phyloP scores from a whole-genome alignment of 2,888 invertebrate species.

The Chironomus riparius region DNA sequence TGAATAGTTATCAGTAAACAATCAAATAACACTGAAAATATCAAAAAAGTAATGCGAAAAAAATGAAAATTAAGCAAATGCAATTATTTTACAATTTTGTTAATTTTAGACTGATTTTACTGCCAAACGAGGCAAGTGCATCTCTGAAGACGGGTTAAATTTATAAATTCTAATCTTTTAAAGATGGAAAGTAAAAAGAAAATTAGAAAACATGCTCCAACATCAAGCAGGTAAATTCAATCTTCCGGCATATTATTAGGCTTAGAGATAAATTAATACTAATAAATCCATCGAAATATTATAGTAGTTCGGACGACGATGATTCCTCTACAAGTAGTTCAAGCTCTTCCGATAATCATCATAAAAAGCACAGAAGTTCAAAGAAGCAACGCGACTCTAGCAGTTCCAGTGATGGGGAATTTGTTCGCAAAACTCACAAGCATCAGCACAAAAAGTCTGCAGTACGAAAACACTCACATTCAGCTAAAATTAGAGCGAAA shows the following conservation, averaged over 20 bases:
- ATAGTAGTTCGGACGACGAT: neutral
- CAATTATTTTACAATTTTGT: neutral
- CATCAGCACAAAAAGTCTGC: slow-evolving; percentile 15
- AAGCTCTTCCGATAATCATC: neutral
- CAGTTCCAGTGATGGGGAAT: slow-evolving; percentile 1
- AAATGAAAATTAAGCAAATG: neutral
- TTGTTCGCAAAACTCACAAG: neutral
- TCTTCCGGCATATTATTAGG: neutral
- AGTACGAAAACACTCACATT: slow-evolving; percentile 3
- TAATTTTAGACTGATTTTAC: slow-evolving; percentile 2
- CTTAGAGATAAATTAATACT: neutral
- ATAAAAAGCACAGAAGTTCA: neutral
- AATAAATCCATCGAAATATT: neutral
- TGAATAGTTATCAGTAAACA: neutral
- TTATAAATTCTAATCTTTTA: neutral
- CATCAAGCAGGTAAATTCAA: neutral
- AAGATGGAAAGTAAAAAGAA: slow-evolving; percentile 13
- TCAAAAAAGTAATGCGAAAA: neutral
- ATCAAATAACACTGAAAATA: neutral
- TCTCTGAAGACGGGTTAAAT: neutral
- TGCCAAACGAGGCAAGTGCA: neutral
- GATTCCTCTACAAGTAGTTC: neutral
- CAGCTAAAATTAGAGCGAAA: slow-evolving; percentile 6
- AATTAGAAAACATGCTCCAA: slow-evolving; percentile 1
- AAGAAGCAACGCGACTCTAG: slow-evolving; percentile 4